phyloP scores from a whole-genome alignment of 1,140 invertebrate species.

The Teleopsis dalmanni region DNA sequence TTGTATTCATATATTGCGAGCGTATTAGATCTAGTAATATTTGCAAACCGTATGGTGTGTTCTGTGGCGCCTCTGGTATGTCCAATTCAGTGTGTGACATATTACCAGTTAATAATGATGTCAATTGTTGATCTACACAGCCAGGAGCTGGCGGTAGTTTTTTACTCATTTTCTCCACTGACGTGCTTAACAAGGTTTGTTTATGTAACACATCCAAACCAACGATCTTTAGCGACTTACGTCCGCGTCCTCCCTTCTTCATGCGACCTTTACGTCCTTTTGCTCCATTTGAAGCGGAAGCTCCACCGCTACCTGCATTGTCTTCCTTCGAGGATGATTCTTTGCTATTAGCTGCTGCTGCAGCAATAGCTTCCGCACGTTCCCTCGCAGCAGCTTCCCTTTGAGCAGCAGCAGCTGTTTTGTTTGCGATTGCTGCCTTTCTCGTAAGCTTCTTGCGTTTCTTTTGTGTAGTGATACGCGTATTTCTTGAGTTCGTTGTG shows the following conservation, averaged over 20 bases:
- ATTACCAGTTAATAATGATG: constrained; percentile 59
- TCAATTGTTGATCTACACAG: constrained; percentile 82
- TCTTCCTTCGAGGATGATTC: constrained; percentile 25
- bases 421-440: constrained; percentile 39
- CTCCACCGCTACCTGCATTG: constrained; percentile 15
- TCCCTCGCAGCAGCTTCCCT: constrained; percentile 25
- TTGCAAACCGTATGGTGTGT: constrained; percentile 78
- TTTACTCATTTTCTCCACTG: constrained; percentile 51
- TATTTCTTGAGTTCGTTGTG: constrained; percentile 18
- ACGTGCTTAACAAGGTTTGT: constrained; percentile 81
- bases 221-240: constrained; percentile 52
- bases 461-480: constrained; percentile 30
- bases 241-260: constrained; percentile 30
- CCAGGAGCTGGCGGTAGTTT: constrained; percentile 75
- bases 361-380: constrained; percentile 10
- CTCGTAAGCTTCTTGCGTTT: constrained; percentile 42
- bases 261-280: constrained; percentile 28
- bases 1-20: constrained; percentile 72
- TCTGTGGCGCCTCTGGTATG: constrained; percentile 65
- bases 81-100: constrained; percentile 72
- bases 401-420: constrained; percentile 30
- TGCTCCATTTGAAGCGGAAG: constrained; percentile 3
- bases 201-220: constrained; percentile 84
- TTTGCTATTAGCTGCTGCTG: constrained; percentile 10
- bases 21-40: constrained; percentile 76